Conservation (phyloP, 2,113 vertebrate genomes). For the Microcebus griseorufus region DNA sequence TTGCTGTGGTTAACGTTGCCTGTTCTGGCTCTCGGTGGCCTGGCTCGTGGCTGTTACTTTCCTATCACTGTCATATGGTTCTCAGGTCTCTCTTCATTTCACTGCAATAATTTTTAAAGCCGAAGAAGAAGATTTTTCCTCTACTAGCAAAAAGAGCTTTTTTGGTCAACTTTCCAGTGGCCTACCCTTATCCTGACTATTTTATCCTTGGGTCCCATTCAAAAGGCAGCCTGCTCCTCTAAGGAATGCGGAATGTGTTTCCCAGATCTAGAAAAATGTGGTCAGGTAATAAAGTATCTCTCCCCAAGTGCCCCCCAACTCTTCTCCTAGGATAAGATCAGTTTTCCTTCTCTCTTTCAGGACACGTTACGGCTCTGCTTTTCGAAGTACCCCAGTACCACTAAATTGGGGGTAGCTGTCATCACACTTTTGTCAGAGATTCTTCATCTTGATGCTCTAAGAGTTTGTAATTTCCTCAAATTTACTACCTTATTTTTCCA, state of each 20-base stretch:
- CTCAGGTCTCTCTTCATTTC: neutral
- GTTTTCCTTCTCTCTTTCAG: neutral
- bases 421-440: neutral
- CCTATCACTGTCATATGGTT: neutral
- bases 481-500: neutral
- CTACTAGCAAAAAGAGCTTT: neutral
- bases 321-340: neutral
- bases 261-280: neutral
- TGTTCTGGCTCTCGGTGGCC: neutral
- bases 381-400: neutral
- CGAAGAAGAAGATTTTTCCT: neutral
- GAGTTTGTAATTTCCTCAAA: constrained; percentile 1
- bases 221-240: neutral
- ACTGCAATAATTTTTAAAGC: neutral
- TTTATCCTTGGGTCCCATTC: neutral
- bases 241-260: neutral
- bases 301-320: neutral
- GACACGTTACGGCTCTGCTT: neutral
- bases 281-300: neutral
- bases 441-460: neutral
- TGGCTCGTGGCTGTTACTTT: neutral
- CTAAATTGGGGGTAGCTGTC: neutral
- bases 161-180: neutral
- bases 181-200: neutral
- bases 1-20: neutral